phyloP scores from a whole-genome alignment of 2,113 vertebrate species.

The Capra hircus region DNA sequence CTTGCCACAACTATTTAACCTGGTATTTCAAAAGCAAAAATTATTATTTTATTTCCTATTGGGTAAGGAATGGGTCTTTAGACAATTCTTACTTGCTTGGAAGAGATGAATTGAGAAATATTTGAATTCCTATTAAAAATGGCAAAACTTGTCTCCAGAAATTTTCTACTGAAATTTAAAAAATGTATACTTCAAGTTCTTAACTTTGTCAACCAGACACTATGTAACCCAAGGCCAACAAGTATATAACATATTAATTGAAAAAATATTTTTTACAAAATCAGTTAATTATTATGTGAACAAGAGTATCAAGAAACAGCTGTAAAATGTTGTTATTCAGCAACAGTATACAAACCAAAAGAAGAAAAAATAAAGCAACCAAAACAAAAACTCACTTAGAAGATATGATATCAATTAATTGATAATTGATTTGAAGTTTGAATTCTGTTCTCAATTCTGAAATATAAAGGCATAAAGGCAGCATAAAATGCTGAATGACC shows the following conservation, averaged over 20 bases:
- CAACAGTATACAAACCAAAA: background rate
- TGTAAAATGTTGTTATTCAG: background rate
- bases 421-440: background rate
- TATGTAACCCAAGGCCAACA: background rate
- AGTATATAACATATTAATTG: background rate
- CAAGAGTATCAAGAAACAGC: background rate
- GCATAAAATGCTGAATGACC: background rate
- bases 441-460: background rate
- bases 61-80: background rate
- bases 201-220: background rate
- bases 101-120: background rate
- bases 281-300: background rate
- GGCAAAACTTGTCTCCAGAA: accelerated
- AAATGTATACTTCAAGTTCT: background rate
- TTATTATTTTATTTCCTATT: background rate
- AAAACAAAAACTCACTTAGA: background rate
- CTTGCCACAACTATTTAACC: background rate
- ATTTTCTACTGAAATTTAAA: background rate
- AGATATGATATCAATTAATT: background rate
- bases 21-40: background rate
- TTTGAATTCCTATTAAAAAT: background rate
- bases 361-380: background rate
- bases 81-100: background rate
- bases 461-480: background rate
- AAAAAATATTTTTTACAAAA: background rate